These are phyloP conservation scores for Mormyrus proboscirostris DNA, from an alignment of 2,797 vertebrate species.

Conservation along the genomic window DNA sequence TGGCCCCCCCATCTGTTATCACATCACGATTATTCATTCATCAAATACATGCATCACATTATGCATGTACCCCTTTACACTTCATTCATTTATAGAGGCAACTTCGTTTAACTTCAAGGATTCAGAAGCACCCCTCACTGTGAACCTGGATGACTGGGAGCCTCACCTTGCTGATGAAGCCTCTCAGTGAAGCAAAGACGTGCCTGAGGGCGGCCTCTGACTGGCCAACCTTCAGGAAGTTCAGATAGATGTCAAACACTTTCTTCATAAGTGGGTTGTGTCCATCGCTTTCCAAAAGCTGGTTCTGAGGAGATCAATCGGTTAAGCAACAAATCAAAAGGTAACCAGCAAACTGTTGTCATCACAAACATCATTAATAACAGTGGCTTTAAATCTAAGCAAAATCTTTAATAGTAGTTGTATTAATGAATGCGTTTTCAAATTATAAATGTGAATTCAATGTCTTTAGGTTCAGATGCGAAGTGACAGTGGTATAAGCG, in stretches of 20 bases:
- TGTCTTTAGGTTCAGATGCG: neutral
- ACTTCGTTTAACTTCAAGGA: neutral
- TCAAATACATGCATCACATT: neutral
- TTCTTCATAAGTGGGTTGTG: conserved; percentile 94
- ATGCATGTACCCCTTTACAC: neutral
- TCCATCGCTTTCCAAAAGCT: conserved; percentile 83
- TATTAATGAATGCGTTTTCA: neutral
- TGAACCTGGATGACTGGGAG: neutral
- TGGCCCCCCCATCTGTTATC: neutral
- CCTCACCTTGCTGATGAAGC: conserved; percentile 88
- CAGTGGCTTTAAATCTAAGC: neutral
- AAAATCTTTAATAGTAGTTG: neutral
- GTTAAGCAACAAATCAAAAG: neutral
- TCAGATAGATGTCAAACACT: conserved; percentile 88
- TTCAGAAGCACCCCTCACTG: neutral
- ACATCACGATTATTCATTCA: neutral
- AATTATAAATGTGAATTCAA: neutral
- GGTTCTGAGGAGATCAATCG: conserved; percentile 63
- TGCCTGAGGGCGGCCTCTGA: conserved; percentile 85
- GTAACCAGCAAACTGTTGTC: neutral
- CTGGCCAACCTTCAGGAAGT: conserved; percentile 82
- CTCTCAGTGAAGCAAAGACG: conserved; percentile 81
- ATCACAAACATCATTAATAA: neutral
- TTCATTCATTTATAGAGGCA: neutral
- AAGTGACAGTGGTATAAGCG: neutral